Evolutionary conservation across 2,888 invertebrate genomes (phyloP), one percentile per base, ranked within the genome.

Genomic region (Leuctra nigra): DNA sequence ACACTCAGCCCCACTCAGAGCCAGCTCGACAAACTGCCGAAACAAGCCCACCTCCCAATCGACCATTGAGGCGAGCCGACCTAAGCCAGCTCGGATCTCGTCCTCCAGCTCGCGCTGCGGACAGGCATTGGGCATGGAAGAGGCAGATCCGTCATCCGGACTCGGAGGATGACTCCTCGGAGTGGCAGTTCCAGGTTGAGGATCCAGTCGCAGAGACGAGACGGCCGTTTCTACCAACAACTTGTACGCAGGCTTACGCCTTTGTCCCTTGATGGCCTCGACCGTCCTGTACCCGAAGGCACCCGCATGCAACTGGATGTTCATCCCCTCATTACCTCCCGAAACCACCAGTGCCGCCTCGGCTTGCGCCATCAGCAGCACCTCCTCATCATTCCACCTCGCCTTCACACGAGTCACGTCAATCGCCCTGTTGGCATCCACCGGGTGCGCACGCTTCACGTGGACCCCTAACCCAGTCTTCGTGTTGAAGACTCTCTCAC

Each of bases 371-470:
- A 46, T n/a, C 25, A 54, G 9, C 7, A 23, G 22, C 25, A 14
- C 29, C 29, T 54, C 54, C 41, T 54, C 54, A 24, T 46, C 54
- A 18, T 20, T 54, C 54, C 54, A 54, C 20, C 46, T 22, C 6
- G 23, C 16, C 14, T 54, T 54, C 1, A 29, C 29, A 29, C 29
- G 29, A 18, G 2, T 33, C 16, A 33, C 35, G 2, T 1, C 4
- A 20, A 52, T n/a, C 13, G 2, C 25, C 6, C 22, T 18, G 16
- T 55, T 25, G 4, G 50, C 55, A 1, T 20, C 44, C 2, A 16
- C 23, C 3, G 50, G 50, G 33, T 55, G 55, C 13, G 20, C 20
- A 25, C 47, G 47, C 11, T 20, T 47, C 16, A 16, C 18, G 18
- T 47, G 20, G 4, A 16, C 24, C 24, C 47, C 47, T 11, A 47